Conservation (phyloP, 1,140 invertebrate species). For the Drosophila watanabei region DNA sequence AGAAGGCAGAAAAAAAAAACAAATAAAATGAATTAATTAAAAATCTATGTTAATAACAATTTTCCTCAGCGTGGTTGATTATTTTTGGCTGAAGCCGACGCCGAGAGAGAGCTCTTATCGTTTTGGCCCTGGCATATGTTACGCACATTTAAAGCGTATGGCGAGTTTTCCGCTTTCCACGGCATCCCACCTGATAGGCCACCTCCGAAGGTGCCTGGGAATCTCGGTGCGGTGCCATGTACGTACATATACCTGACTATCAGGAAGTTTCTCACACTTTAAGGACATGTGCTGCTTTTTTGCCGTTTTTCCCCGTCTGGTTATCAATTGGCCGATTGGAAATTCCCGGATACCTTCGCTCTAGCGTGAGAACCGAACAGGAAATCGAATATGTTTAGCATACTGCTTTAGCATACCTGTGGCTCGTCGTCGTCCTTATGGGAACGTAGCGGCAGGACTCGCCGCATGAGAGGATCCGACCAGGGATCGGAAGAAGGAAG, state of each 20-base stretch:
- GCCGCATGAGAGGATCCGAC: constrained; percentile 13
- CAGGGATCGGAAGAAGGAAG: constrained; percentile 33
- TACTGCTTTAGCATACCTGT: constrained; percentile 48
- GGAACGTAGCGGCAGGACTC: constrained; percentile 26
- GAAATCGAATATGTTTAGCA: constrained; percentile 25
- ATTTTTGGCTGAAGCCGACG: constrained; percentile 49
- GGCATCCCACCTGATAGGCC: constrained; percentile 56
- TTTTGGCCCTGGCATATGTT: constrained; percentile 76
- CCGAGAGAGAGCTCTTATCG: constrained; percentile 59
- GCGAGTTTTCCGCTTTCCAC: constrained; percentile 65
- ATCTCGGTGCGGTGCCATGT: constrained; percentile 31
- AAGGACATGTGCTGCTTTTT: constrained; percentile 57
- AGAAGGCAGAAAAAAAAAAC: background rate
- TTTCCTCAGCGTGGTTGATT: constrained; percentile 17
- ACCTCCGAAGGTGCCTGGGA: constrained; percentile 42
- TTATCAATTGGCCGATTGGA: constrained; percentile 75
- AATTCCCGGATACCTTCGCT: constrained; percentile 56
- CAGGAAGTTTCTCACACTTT: constrained; percentile 66
- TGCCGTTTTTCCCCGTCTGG: constrained; percentile 60
- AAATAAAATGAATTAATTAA: background rate
- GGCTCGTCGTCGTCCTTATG: constrained; percentile 14
- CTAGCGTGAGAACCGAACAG: constrained; percentile 67
- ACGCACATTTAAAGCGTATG: constrained; percentile 82
- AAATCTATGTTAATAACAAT: background rate
- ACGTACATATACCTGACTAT: constrained; percentile 35